Percentiles rank a stretch among this genome's conserved stretches.
phyloP scores from a whole-genome alignment of 1,140 invertebrate genomes.

The Zaprionus gabonicus region DNA sequence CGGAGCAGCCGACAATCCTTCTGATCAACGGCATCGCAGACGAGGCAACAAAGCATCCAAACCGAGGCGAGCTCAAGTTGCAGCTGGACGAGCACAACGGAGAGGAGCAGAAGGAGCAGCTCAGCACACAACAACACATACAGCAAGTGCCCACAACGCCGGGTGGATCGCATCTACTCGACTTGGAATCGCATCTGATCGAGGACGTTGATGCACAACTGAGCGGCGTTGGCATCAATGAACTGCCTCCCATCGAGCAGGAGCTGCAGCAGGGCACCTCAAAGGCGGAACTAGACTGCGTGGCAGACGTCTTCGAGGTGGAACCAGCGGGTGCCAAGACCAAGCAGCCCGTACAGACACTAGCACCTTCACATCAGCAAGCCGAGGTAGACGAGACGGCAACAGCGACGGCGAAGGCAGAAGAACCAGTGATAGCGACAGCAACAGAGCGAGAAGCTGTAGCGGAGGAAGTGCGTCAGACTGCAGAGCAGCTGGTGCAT shows the following conservation, averaged over 20 bases:
- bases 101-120: constrained; percentile 10
- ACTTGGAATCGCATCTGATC: constrained; percentile 82
- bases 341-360: constrained; percentile 64
- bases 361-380: constrained; percentile 63
- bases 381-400: constrained; percentile 70
- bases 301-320: constrained; percentile 72
- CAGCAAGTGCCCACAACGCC: constrained; percentile 50
- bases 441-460: constrained; percentile 43
- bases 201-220: constrained; percentile 64
- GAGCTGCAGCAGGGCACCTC: constrained; percentile 73
- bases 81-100: constrained; percentile 52
- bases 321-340: constrained; percentile 71
- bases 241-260: constrained; percentile 72
- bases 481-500: constrained; percentile 72
- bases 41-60: constrained; percentile 49
- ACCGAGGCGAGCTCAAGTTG: constrained; percentile 52
- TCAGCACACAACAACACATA: background rate
- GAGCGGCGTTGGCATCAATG: constrained; percentile 77
- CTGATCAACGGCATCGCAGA: constrained; percentile 74
- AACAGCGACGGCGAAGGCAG: constrained; percentile 23
- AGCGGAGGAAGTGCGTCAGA: constrained; percentile 60
- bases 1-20: constrained; percentile 79
- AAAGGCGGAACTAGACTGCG: constrained; percentile 64
- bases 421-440: constrained; percentile 29
- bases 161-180: constrained; percentile 70